Evolutionary conservation across 2,797 vertebrate species (phyloP).

Genomic region (Lerista edwardsae): DNA sequence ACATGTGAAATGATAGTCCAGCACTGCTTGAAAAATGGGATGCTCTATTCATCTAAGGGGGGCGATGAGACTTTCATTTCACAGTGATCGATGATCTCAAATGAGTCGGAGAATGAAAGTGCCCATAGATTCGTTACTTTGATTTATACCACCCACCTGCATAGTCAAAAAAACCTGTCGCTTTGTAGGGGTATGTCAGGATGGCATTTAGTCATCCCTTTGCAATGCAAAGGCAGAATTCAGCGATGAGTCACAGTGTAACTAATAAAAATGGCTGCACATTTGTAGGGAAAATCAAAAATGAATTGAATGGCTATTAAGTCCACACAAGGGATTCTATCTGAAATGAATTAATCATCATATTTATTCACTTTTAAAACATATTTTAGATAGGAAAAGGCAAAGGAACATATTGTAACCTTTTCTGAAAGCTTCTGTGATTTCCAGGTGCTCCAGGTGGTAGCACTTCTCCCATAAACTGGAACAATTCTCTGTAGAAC

Average conservation of each 20-base stretch:
- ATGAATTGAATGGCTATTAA: background rate
- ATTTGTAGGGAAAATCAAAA: background rate
- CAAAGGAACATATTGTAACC: background rate
- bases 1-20: background rate
- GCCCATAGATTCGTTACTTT: conserved; percentile 38
- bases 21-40: background rate
- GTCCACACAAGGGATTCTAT: background rate
- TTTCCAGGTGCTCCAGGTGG: background rate
- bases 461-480: background rate
- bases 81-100: conserved; percentile 12
- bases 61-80: conserved; percentile 24
- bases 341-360: background rate
- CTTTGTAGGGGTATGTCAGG: background rate
- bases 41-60: conserved; percentile 16
- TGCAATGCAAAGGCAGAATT: background rate
- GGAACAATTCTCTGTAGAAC: background rate
- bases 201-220: conserved; percentile 25
- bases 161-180: conserved; percentile 10
- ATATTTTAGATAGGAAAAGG: background rate
- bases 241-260: conserved; percentile 6
- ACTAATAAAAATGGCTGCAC: conserved; percentile 26
- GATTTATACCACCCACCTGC: conserved; percentile 24
- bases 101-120: conserved; percentile 14
- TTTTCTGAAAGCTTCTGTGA: background rate
- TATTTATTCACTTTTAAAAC: background rate